Base-by-base conservation (phyloP, 1,140 invertebrate genomes). In the Cardiocondyla obscurior region DNA sequence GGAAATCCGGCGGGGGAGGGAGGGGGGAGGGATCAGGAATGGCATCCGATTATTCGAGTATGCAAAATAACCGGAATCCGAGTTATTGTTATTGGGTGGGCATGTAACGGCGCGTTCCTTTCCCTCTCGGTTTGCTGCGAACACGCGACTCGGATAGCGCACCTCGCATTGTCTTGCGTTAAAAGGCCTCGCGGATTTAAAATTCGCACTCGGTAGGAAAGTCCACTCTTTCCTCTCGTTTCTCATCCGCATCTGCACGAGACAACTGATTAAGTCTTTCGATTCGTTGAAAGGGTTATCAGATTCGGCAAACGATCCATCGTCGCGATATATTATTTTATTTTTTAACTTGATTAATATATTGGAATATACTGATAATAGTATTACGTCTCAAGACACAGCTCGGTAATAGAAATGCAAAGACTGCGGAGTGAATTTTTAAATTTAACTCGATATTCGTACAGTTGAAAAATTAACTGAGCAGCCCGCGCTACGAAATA, bases 41-140 rank as follows among this genome's bases (percentile, higher is more conserved):
- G 81, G 84, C 82, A 88, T 67, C 57, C 58, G 89, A 88, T 90
- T 89, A 90, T 88, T 88, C 86, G 88, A 88, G 84, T 89, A 88
- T 88, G 89, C 86, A 86, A 88, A 90, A 81, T 88, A 83, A 88
- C 84, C 86, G 83, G 88, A 86, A 62, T 49, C 76, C 76, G 81
- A 85, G 82, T 90, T 89, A 86, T 86, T 84, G 86, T 90, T 89
- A 87, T 87, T 81, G 76, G 76, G 53, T 25, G 42, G 44, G n/a
- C 33, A 81, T 42, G 53, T 70, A 57, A 42, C 30, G 42, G 28
- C 5, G 22, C 53, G 81, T 36, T 65, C 3, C 55, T 76, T 33
- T 82, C 19, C 42, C 60, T 42, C 30, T 51, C 7, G 58, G 10
- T 22, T 25, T 39, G 25, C n/a, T 28, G 22, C 36, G 22, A 44